These are phyloP conservation scores for Hydrotaea cyrtoneurina DNA, from an alignment of 2,888 invertebrate species.

Conservation along the genomic window DNA sequence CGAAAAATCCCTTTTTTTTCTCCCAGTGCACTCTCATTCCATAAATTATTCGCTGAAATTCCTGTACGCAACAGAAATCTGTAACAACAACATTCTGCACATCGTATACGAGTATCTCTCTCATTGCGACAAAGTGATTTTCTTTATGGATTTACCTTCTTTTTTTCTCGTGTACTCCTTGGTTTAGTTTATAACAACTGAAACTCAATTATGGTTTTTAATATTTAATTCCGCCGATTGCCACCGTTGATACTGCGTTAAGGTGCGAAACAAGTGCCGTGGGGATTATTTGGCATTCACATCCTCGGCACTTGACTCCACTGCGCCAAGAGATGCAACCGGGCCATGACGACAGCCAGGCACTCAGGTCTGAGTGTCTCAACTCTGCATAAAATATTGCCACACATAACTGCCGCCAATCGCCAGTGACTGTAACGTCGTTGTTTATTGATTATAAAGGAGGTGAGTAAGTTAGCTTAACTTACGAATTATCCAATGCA, in stretches of 20 bases:
- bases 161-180: background rate
- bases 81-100: constrained; percentile 44
- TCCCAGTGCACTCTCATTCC: constrained; percentile 38
- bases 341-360: background rate
- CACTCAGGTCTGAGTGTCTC: constrained; percentile 4
- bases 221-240: constrained; percentile 71
- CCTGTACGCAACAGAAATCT: constrained; percentile 51
- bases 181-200: constrained; percentile 30
- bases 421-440: constrained; percentile 28
- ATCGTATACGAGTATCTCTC: constrained; percentile 5
- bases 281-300: constrained; percentile 69
- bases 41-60: constrained; percentile 51
- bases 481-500: background rate
- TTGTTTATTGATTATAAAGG: constrained; percentile 67
- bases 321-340: background rate
- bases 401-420: constrained; percentile 64
- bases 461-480: constrained; percentile 52
- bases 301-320: constrained; percentile 45
- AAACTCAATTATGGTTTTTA: constrained; percentile 70
- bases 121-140: background rate
- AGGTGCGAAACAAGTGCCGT: constrained; percentile 75
- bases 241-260: constrained; percentile 71
- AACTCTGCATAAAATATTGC: constrained; percentile 57
- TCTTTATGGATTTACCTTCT: constrained; percentile 8
- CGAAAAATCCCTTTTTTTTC: background rate